Evolutionary conservation across 2,888 invertebrate species (phyloP).

Genomic region (Gymnosoma rotundatum): DNA sequence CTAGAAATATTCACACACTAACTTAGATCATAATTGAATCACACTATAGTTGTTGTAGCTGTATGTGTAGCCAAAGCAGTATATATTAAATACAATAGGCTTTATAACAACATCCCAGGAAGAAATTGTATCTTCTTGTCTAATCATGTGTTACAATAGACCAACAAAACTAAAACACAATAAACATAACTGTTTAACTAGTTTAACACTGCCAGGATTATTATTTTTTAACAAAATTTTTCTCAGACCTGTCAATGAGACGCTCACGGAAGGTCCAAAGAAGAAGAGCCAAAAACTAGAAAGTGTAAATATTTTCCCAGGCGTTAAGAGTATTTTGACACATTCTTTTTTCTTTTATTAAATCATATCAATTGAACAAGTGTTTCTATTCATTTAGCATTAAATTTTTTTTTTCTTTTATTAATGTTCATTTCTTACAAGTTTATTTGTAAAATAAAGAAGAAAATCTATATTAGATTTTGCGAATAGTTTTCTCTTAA

Average conservation of each 20-base stretch:
- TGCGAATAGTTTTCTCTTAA: conserved; percentile 48
- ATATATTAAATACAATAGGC: conserved; percentile 32
- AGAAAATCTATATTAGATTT: conserved; percentile 39
- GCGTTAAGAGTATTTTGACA: conserved; percentile 77
- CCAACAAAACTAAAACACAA: conserved; percentile 19
- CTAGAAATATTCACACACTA: conserved; percentile 64
- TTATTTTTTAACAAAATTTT: conserved; percentile 24
- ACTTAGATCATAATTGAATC: conserved; percentile 35
- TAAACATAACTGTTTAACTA: conserved; percentile 67
- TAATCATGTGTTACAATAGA: conserved; percentile 41
- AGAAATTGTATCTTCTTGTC: conserved; percentile 53
- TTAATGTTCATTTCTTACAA: conserved; percentile 33
- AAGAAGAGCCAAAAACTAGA: conserved; percentile 22
- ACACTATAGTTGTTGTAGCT: conserved; percentile 3
- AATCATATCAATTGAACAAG: conserved; percentile 72
- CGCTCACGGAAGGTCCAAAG: not conserved
- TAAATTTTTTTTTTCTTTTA: not conserved
- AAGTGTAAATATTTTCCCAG: conserved; percentile 79
- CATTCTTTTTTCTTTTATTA: conserved; percentile 75
- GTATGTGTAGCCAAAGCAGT: not conserved
- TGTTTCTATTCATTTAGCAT: conserved; percentile 13
- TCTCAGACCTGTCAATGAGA: conserved; percentile 45
- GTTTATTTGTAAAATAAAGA: conserved; percentile 49
- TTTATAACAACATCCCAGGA: conserved; percentile 13
- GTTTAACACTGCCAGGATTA: conserved; percentile 45